These are phyloP conservation scores for Spilarctia lutea DNA, from an alignment of 2,888 invertebrate species.

Conservation along the genomic window DNA sequence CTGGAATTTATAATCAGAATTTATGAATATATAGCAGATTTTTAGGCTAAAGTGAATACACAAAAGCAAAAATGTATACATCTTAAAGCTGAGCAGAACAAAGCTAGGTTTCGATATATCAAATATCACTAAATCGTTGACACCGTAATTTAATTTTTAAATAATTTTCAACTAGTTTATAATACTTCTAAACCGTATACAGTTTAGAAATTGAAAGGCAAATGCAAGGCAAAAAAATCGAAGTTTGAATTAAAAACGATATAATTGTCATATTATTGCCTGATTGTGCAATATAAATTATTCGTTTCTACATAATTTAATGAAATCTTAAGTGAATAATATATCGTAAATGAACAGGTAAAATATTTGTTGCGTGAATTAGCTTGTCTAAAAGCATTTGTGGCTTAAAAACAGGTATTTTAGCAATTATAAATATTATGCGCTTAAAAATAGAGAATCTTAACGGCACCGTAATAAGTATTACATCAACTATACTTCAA, in stretches of 20 bases:
- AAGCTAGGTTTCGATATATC: too few relatives aligned
- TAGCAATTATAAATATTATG: neutral
- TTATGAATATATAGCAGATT: neutral
- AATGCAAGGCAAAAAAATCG: neutral
- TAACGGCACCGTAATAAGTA: neutral
- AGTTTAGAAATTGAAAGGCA: neutral
- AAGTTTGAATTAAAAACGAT: neutral
- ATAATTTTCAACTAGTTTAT: neutral
- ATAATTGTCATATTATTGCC: neutral
- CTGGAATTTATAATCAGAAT: neutral
- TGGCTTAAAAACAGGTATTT: neutral
- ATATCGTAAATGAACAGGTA: neutral
- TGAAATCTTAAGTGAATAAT: too few relatives aligned
- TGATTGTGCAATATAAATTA: neutral
- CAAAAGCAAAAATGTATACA: neutral
- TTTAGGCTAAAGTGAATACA: neutral
- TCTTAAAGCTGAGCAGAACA: too few relatives aligned
- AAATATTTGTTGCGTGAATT: neutral
- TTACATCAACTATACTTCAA: neutral
- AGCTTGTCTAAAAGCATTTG: too few relatives aligned
- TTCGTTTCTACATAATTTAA: too few relatives aligned
- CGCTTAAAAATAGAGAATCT: neutral
- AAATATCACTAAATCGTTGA: neutral
- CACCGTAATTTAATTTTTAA: neutral
- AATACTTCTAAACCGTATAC: too few relatives aligned